Base-by-base conservation (phyloP, 2,888 invertebrate species). In the Scotopteryx bipunctaria region DNA sequence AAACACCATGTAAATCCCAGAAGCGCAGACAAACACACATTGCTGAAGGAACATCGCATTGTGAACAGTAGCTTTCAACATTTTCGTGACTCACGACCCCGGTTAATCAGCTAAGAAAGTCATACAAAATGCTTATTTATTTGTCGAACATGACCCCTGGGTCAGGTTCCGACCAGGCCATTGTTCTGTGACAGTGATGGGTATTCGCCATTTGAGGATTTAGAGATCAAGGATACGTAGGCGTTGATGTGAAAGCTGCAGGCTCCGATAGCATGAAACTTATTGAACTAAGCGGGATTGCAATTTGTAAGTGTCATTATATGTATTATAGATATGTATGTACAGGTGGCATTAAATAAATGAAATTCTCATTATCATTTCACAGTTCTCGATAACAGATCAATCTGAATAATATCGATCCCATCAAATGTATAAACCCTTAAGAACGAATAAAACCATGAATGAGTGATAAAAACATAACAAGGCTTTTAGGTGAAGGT, bases 41-140 rank as follows among this genome's bases (percentile, higher is more conserved):
- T 64, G 68, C 71, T 66, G 60, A 61, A 67, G 55, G 63, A 66
- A 66, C 68, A 65, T 64, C 46, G 60, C 63, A 70, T 70, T 69
- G 66, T 71, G 68, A 66, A 74, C 82, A 66, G 86, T 84, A 85
- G 86, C 76, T 78, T 77, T 73, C 79, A 76, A 83, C 85, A 79
- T 71, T 78, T 78, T 82, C 87, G 88, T 88, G 86, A 87, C 75
- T 88, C 88, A 88, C 88, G 87, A 87, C 70, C 71, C 63, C 64
- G 69, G 70, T 80, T 81, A 86, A 86, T 86, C 87, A 84, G 76
- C 66, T 71, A 77, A 74, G 80, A 79, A 83, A 82, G 81, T 81
- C 79, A 81, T 82, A 81, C 79, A 76, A 79, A 83, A 83, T 78
- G 79, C 78, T 81, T 83, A 81, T 85, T 83, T 85, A 84, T 85